Percentiles rank a stretch among this genome's conserved stretches.
phyloP scores from a whole-genome alignment of 2,888 invertebrate genomes.

The Euclidia mi region DNA sequence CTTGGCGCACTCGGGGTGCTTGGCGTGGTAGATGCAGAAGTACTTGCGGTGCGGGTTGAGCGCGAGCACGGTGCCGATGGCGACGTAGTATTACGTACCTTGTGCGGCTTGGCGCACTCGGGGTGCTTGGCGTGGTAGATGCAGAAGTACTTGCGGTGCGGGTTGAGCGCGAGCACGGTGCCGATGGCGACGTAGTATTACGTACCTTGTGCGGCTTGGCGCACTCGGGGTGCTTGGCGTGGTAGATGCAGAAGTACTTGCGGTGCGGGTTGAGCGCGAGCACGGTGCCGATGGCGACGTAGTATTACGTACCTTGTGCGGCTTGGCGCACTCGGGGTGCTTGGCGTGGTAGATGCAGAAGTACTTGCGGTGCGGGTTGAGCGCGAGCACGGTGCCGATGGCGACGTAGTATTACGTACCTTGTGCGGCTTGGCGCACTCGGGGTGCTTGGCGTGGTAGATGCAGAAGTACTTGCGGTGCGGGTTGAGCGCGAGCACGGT shows the following conservation, averaged over 20 bases:
- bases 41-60: too few species aligned
- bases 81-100: too few species aligned
- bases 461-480: slow-evolving; percentile 99
- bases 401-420: slow-evolving; percentile 78
- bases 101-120: too few species aligned
- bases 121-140: too few species aligned
- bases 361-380: slow-evolving; percentile 99
- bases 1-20: too few species aligned
- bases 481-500: slow-evolving; percentile 99
- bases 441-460: slow-evolving; percentile 99
- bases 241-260: slow-evolving; percentile 99
- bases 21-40: too few species aligned
- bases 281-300: too few species aligned
- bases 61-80: too few species aligned
- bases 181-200: background rate
- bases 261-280: slow-evolving; percentile 99
- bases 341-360: slow-evolving; percentile 99
- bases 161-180: too few species aligned
- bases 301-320: slow-evolving; percentile 91
- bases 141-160: too few species aligned
- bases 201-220: slow-evolving; percentile 92
- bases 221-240: slow-evolving; percentile 97
- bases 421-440: slow-evolving; percentile 93
- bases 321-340: slow-evolving; percentile 94
- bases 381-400: slow-evolving; percentile 98